Evolutionary conservation across 2,888 invertebrate species (phyloP), one percentile per base, ranked within the genome.

Genomic region (Margaritifera margaritifera): DNA sequence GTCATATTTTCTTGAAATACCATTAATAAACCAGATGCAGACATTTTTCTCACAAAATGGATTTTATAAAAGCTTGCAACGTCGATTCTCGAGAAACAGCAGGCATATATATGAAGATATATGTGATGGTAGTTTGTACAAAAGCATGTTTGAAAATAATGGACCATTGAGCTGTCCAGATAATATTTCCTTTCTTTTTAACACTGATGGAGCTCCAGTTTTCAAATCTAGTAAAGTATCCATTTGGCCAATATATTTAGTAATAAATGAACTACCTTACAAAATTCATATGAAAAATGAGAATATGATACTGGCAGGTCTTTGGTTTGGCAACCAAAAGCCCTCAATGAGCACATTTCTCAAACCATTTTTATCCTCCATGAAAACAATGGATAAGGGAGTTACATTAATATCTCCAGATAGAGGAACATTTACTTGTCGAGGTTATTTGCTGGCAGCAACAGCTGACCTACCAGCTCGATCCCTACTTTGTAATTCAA

Each of bases 161-260:
- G 71, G 71, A 42, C 64, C 58, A 25, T 54, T 71, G 8, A 55
- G 52, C 25, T 24, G 59, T 19, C 71, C 68, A 22, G 65, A 71
- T 56, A 75, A 75, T 42, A 60, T 75, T 19, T 75, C 74, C 15
- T 75, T 75, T 59, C 62, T 66, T 25, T 60, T 64, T 42, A 71
- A 75, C 51, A 74, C 74, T 24, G 74, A 74, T 64, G 69, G 74
- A 19, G 74, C 68, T 24, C 62, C 71, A 19, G 64, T 74, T n/a
- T 71, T 74, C 52, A 74, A 71, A 58, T 68, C 68, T 42, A 66
- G 66, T 22, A 74, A 68, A 20, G 25, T 69, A 11, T 69, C 66
- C 19, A 62, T 75, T 24, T 74, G 74, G 74, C 74, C 74, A 22
- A 18, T 74, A n/a, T 74, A 64, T 57, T 50, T 74, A 25, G 18